These are phyloP conservation scores for Prolemur simus DNA, from an alignment of 2,113 vertebrate genomes.

Conservation along the genomic window DNA sequence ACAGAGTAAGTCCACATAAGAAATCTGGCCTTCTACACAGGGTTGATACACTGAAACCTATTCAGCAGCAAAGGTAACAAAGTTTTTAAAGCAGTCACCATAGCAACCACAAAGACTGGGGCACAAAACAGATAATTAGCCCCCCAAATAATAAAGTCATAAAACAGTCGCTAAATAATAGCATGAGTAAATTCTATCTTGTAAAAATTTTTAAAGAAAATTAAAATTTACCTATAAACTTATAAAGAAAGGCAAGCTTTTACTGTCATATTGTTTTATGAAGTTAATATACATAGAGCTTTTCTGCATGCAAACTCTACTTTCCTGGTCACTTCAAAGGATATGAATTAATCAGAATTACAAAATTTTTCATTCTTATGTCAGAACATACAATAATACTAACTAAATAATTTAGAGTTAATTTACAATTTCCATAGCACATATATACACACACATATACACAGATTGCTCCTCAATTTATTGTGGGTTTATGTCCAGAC, in stretches of 20 bases:
- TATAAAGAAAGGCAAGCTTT: neutral
- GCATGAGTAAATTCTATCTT: neutral
- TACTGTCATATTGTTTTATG: neutral
- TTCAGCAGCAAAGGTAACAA: neutral
- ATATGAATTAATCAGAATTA: neutral
- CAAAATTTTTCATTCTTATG: neutral
- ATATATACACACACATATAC: neutral
- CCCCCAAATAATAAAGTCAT: neutral
- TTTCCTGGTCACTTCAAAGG: neutral
- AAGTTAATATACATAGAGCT: neutral
- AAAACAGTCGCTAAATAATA: neutral
- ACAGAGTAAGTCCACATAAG: neutral
- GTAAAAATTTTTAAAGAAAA: slow-evolving; percentile 21
- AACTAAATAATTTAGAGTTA: neutral
- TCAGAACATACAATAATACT: neutral
- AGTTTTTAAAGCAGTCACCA: neutral
- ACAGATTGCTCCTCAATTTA: neutral
- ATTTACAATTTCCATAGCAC: neutral
- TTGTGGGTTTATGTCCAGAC: neutral
- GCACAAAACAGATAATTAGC: neutral
- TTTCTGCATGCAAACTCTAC: neutral
- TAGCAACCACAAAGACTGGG: neutral
- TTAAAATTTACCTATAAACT: neutral
- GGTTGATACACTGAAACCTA: neutral
- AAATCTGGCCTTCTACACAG: neutral